Evolutionary conservation across 2,888 invertebrate species (phyloP).

Genomic region (Drosophila barbarae): DNA sequence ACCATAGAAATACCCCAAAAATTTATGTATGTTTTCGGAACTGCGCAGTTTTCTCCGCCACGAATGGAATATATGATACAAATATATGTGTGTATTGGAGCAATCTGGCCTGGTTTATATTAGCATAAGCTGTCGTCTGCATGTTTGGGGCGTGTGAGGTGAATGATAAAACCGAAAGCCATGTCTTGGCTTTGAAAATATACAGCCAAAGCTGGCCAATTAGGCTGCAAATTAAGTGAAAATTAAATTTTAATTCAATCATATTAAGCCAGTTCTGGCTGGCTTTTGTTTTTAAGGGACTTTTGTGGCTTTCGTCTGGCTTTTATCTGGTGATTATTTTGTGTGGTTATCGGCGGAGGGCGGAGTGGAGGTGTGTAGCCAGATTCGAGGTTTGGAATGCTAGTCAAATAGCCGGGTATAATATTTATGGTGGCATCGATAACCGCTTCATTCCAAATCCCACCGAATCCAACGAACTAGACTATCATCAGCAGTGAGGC

Average conservation of each 20-base stretch:
- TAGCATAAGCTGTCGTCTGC: slow-evolving; percentile 36
- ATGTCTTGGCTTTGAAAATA: slow-evolving; percentile 4
- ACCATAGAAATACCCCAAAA: slow-evolving; percentile 14
- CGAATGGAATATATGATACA: background rate
- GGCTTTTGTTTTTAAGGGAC: slow-evolving; percentile 13
- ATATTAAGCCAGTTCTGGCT: slow-evolving; percentile 13
- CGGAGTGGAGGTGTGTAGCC: background rate
- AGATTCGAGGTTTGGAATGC: background rate
- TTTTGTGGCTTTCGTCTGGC: slow-evolving; percentile 22
- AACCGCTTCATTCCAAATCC: slow-evolving; percentile 22
- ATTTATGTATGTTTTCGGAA: slow-evolving; percentile 20
- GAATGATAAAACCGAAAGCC: slow-evolving; percentile 23
- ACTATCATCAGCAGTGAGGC: slow-evolving; percentile 15
- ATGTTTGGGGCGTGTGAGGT: slow-evolving; percentile 29
- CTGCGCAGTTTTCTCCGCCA: slow-evolving; percentile 33
- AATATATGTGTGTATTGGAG: background rate
- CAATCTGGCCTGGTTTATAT: slow-evolving; percentile 43
- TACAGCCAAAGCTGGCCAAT: background rate
- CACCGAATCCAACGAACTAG: background rate
- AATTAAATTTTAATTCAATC: slow-evolving; percentile 29
- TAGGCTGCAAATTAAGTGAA: slow-evolving; percentile 21
- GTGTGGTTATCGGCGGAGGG: background rate
- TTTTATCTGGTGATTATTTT: slow-evolving; percentile 21
- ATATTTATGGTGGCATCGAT: slow-evolving; percentile 23
- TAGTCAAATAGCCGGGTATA: slow-evolving; percentile 16